Evolutionary conservation across 2,888 invertebrate genomes (phyloP), one percentile per base, ranked within the genome.

Genomic region (Sinopyrophorus schimmeli): DNA sequence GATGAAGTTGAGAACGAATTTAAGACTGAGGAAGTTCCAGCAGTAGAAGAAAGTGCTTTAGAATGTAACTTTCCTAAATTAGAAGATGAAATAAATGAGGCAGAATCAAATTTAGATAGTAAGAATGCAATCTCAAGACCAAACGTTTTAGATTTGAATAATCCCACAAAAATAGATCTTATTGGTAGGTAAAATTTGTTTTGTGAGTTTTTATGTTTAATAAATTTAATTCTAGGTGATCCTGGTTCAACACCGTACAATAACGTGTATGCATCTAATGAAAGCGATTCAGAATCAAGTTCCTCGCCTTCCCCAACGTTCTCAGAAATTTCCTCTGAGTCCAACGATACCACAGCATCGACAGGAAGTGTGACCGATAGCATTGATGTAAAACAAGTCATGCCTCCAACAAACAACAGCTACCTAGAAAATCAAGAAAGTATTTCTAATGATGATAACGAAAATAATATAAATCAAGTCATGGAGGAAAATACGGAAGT

Each of bases 161-260:
- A 23, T 20, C 23, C 26, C 6, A 16, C 40, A 10, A 32, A 44
- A 34, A 43, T 44, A 3, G 48, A 48, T 31, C 38, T 53, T 17
- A 27, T 43, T 6, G 43, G 47, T 48, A 30, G 5, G 32, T 32
- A 35, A 31, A 14, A 32, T 16, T 5, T 1, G 10, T 5, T 3
- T 3, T 11, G n/a, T 7, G n/a, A 12, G 20, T 17, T 34, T 10
- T 26, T 5, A 9, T 26, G 1, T 9, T 26, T 21, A 7, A 6
- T 21, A 21, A 1, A n/a, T n/a, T 1, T 21, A 21, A 21, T 46
- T 43, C 5, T 17, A 58, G 72, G 74, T 18, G 66, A 66, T 23
- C 74, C 74, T 5, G 74, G 74, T 40, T 73, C 73, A 3, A 74
- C 74, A 0, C 74, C 74, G 0, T 74, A 72, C 61, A 74, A 74